phyloP scores from a whole-genome alignment of 2,797 vertebrate species.

The Corythornis leucogaster region DNA sequence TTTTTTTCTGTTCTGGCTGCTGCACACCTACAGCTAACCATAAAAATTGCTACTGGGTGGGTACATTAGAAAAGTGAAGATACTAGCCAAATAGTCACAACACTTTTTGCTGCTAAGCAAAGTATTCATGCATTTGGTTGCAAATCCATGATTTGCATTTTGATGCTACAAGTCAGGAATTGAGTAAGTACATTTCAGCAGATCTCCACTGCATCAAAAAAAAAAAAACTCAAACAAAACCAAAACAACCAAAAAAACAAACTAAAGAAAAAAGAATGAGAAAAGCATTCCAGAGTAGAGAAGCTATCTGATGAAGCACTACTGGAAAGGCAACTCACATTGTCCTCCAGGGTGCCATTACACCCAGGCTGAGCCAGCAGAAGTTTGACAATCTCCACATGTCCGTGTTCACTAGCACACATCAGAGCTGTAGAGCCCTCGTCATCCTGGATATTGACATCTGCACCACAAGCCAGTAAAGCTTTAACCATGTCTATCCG shows the following conservation, averaged over 20 bases:
- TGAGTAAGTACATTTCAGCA: neutral
- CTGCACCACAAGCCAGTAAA: slow-evolving; percentile 90
- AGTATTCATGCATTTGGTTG: neutral
- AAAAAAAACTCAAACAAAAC: too few relatives aligned
- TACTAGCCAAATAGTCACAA: neutral
- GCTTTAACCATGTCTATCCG: slow-evolving; percentile 97
- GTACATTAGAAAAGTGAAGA: neutral
- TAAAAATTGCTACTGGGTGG: neutral
- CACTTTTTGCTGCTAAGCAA: neutral
- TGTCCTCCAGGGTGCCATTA: slow-evolving; percentile 91
- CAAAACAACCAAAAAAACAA: neutral
- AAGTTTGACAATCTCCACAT: slow-evolving; percentile 95
- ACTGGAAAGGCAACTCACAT: slow-evolving; percentile 81
- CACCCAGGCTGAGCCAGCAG: slow-evolving; percentile 91
- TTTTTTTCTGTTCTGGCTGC: neutral
- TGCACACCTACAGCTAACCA: neutral
- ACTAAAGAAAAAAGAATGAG: neutral
- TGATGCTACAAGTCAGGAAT: neutral
- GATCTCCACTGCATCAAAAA: neutral
- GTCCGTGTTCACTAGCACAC: slow-evolving; percentile 97
- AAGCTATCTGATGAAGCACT: neutral
- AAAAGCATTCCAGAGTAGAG: neutral
- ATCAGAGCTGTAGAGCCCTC: slow-evolving; percentile 97
- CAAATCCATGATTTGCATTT: neutral
- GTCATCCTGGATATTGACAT: slow-evolving; percentile 95